phyloP scores from a whole-genome alignment of 2,113 vertebrate species.

The Azemiops feae region DNA sequence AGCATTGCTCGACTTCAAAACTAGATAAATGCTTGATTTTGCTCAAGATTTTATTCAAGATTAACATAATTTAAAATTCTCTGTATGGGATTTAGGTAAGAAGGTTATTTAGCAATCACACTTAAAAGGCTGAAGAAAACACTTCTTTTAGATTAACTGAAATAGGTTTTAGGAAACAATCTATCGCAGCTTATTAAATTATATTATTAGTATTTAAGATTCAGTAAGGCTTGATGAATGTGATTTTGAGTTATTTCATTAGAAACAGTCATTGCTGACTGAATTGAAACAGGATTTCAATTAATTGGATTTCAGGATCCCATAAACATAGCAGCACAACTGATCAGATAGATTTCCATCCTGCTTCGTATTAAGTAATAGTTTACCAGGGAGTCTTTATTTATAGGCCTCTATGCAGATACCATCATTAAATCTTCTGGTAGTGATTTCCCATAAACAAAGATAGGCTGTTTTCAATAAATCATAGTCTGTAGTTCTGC shows the following conservation, averaged over 20 bases:
- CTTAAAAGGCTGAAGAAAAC: neutral
- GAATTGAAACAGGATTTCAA: neutral
- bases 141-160: neutral
- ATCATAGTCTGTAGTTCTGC: neutral
- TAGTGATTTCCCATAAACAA: neutral
- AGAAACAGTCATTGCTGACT: neutral
- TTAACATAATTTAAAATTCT: conserved; percentile 2
- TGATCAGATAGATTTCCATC: too few relatives aligned
- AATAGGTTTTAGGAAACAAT: neutral
- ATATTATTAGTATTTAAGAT: neutral
- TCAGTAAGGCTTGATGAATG: neutral
- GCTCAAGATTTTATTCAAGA: neutral
- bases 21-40: neutral
- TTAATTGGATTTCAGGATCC: neutral
- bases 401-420: neutral
- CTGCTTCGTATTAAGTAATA: neutral
- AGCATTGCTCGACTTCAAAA: neutral
- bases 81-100: neutral
- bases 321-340: neutral
- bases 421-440: neutral
- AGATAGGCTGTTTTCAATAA: neutral
- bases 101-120: neutral
- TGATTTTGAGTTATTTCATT: neutral
- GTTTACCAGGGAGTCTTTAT: neutral
- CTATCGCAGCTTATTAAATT: neutral